Base-by-base conservation (phyloP, 2,888 invertebrate species). In the Tillus elongatus region DNA sequence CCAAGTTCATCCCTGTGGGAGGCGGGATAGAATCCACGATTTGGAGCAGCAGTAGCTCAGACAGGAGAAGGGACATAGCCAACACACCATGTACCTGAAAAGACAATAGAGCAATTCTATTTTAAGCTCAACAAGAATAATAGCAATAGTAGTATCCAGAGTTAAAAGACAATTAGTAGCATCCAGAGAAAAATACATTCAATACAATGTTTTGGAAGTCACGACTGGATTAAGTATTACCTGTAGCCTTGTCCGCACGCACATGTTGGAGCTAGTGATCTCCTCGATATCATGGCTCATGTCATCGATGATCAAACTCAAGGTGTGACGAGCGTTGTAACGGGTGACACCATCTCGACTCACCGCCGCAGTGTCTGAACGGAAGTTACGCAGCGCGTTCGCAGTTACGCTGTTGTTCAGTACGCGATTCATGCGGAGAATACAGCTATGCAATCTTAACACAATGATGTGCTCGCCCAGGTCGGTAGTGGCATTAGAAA, bases 241-340 rank as follows among this genome's bases (percentile, higher is more conserved):
- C n/a, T n/a, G n/a, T n/a, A n/a, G n/a, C n/a, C n/a, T n/a, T n/a
- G n/a, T n/a, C n/a, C n/a, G n/a, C n/a, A n/a, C n/a, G n/a, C n/a
- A n/a, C n/a, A n/a, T n/a, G n/a, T n/a, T n/a, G n/a, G n/a, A n/a
- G n/a, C n/a, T n/a, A 41, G 57, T 54, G 39, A 63, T 61, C 39
- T 64, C 64, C 46, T 69, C 68, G 36, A 72, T 64, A 46, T 70
- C 69, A 38, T 65, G 58, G 4, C 64, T 68, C 43, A 73, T 53
- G 19, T 63, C 63, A 40, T 69, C 67, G 2, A 71, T 64, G 50
- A 70, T 68, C 2, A 62, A 50, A 33, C 64, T 64, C 16, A 73
- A 53, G 3, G 65, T 63, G 46, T 66, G 62, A 39, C 72, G 59
- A 26, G 53, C 61, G 15, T 46, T 49, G 41, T 54, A 60, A 33